A percentile compares a stretch with the other conserved stretches of the same genome.
phyloP scores from a whole-genome alignment of 1,140 invertebrate genomes.

The Carposina sasakii region DNA sequence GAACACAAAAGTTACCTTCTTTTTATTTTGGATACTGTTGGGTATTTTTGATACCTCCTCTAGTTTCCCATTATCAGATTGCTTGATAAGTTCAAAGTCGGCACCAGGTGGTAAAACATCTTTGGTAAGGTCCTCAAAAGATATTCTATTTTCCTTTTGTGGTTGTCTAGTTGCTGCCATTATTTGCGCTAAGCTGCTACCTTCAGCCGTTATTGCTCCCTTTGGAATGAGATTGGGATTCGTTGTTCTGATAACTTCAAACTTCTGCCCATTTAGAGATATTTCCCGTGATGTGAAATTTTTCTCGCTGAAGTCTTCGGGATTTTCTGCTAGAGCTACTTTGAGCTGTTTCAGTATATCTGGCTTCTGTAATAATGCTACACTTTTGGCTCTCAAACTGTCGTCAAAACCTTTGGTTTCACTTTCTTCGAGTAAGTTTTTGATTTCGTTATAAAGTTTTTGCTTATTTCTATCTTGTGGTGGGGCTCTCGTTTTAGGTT shows the following conservation, averaged over 20 bases:
- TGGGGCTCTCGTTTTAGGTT: constrained; percentile 55
- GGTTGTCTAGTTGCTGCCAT: constrained; percentile 51
- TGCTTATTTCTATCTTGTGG: constrained; percentile 67
- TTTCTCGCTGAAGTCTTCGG: constrained; percentile 76
- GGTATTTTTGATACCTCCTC: constrained; percentile 80
- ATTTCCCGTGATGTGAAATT: constrained; percentile 83
- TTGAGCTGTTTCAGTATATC: constrained; percentile 81
- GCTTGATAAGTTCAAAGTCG: constrained; percentile 83
- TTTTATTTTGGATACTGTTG: constrained; percentile 77
- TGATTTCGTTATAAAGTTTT: constrained; percentile 71
- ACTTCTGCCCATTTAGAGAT: constrained; percentile 81
- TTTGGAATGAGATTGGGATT: constrained; percentile 76
- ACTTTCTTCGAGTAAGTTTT: constrained; percentile 64
- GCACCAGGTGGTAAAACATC: constrained; percentile 83
- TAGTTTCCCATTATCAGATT: constrained; percentile 79
- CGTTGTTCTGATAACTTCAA: constrained; percentile 79
- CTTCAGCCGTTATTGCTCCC: constrained; percentile 65
- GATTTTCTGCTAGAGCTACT: constrained; percentile 78
- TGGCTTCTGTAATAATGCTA: constrained; percentile 58
- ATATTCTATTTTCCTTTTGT: constrained; percentile 57
- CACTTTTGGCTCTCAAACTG: constrained; percentile 56
- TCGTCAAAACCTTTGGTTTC: constrained; percentile 64
- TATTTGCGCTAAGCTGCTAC: constrained; percentile 56
- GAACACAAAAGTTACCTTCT: constrained; percentile 89
- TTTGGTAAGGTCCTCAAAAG: constrained; percentile 83